Conservation (phyloP, 2,888 invertebrate species). For the Portevinia maculata region DNA sequence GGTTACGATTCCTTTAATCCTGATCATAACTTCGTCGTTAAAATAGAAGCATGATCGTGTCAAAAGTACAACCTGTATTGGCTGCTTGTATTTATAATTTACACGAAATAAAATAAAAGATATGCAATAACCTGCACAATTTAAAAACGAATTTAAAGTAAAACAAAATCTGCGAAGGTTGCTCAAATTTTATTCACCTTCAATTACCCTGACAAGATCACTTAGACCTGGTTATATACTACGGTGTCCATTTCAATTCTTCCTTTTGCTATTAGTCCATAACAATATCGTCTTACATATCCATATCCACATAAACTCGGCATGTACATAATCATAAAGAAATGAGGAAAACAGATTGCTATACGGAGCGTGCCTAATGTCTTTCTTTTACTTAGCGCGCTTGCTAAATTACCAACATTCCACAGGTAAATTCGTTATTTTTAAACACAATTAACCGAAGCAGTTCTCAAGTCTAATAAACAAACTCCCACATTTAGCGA, state of each 20-base stretch:
- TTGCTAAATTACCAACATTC: conserved; percentile 39
- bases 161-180: too few relatives aligned
- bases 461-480: conserved; percentile 9
- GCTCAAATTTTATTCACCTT: too few relatives aligned
- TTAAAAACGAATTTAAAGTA: too few relatives aligned
- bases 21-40: too few relatives aligned
- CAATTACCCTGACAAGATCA: background rate
- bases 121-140: too few relatives aligned
- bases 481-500: conserved; percentile 56
- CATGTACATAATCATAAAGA: background rate
- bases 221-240: background rate
- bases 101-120: too few relatives aligned
- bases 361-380: conserved; percentile 32
- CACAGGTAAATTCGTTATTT: conserved; percentile 17
- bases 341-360: background rate
- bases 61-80: too few relatives aligned
- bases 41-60: too few relatives aligned
- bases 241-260: background rate
- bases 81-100: too few relatives aligned
- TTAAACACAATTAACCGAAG: conserved; percentile 40
- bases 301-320: too few relatives aligned
- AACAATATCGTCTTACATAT: background rate
- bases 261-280: background rate
- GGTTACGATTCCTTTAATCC: too few relatives aligned
- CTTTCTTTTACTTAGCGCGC: conserved; percentile 15